Percentiles rank a stretch among this genome's conserved stretches.
phyloP scores from a whole-genome alignment of 2,113 vertebrate genomes.

The Struthidea cinerea region DNA sequence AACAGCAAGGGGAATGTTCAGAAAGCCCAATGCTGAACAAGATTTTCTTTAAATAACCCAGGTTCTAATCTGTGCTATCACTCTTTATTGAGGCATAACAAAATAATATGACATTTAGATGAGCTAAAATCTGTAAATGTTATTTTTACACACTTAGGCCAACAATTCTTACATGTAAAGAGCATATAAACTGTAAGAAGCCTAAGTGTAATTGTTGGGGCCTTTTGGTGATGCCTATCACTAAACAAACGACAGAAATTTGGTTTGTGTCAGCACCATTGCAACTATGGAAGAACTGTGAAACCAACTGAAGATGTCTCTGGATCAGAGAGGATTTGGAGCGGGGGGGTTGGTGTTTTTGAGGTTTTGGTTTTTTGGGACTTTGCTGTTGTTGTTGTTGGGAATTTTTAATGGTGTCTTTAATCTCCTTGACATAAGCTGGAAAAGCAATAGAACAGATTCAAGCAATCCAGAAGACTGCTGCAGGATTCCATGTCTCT shows the following conservation, averaged over 20 bases:
- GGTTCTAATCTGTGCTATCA: background rate
- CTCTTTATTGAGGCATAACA: background rate
- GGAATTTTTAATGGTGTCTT: background rate
- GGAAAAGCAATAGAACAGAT: background rate
- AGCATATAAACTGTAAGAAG: background rate
- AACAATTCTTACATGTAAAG: background rate
- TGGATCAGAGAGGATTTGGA: background rate
- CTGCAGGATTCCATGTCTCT: background rate
- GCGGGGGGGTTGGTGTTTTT: fast-evolving
- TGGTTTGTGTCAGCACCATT: background rate
- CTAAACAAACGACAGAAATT: background rate
- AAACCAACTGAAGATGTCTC: background rate
- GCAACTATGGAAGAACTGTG: background rate
- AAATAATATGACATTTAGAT: background rate
- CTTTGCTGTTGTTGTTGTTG: background rate
- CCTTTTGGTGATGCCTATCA: background rate
- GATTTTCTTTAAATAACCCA: background rate
- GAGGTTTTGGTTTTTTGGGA: too few relatives aligned
- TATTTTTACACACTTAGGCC: background rate
- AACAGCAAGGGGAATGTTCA: background rate
- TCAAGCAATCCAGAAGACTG: background rate
- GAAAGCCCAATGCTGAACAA: background rate
- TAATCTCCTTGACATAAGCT: background rate
- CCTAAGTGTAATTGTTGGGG: background rate
- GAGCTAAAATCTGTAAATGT: background rate